These are phyloP conservation scores for Narcine bancroftii DNA, from an alignment of 2,113 vertebrate genomes.

Conservation along the genomic window DNA sequence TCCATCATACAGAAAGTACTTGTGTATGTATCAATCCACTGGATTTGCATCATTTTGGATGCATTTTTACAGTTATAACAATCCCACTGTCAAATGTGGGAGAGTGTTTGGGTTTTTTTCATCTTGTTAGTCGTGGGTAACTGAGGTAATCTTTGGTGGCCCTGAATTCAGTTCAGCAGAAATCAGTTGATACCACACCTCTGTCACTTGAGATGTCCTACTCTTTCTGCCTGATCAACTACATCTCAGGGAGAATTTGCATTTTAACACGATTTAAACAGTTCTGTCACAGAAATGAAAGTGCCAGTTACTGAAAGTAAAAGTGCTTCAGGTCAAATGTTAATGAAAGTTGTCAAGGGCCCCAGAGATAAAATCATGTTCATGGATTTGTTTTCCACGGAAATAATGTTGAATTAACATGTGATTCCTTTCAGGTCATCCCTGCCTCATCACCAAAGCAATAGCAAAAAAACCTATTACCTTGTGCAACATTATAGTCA, in stretches of 20 bases:
- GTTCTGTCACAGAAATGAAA: background rate
- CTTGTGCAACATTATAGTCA: background rate
- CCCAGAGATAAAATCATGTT: conserved; percentile 7
- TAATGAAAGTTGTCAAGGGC: background rate
- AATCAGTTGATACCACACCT: background rate
- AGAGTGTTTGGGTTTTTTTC: no score
- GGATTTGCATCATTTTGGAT: no score
- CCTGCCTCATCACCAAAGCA: background rate
- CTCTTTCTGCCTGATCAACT: background rate
- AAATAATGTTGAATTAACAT: conserved; percentile 3
- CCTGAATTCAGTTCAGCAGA: background rate
- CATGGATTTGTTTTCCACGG: background rate
- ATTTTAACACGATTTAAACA: background rate
- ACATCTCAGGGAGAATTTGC: background rate
- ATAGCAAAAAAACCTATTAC: background rate
- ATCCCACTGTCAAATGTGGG: no score
- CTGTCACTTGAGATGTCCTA: background rate
- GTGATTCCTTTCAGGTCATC: background rate
- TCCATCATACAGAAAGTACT: no score
- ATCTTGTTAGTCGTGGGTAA: background rate
- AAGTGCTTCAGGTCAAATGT: background rate
- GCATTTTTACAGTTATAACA: no score
- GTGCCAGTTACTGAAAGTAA: conserved; percentile 4
- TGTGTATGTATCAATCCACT: no score
- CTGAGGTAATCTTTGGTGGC: background rate